Conservation (phyloP, 2,797 vertebrate species). For the Fringilla coelebs region DNA sequence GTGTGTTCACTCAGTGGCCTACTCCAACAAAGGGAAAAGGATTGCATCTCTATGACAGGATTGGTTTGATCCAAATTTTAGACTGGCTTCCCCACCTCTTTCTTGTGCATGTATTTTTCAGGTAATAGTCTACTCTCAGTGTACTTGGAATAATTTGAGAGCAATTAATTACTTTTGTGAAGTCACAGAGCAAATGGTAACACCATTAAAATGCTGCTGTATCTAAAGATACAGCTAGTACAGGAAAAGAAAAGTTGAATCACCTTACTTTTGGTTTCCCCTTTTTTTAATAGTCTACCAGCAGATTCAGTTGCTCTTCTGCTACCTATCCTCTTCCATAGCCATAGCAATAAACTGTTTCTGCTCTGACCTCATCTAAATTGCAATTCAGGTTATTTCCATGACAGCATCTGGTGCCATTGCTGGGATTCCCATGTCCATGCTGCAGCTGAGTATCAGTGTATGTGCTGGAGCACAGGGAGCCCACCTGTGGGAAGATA, state of each 20-base stretch:
- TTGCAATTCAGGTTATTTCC: neutral
- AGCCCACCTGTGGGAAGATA: neutral
- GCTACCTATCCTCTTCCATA: neutral
- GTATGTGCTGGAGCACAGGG: neutral
- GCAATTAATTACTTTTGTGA: neutral
- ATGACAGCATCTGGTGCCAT: neutral
- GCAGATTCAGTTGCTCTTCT: neutral
- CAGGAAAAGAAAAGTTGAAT: neutral
- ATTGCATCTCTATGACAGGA: neutral
- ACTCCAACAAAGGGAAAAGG: too few species aligned
- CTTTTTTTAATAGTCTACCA: neutral
- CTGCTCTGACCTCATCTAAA: neutral
- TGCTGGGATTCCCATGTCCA: rapidly evolving
- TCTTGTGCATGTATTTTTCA: neutral
- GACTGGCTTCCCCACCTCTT: neutral
- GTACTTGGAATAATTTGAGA: neutral
- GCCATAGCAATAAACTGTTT: neutral
- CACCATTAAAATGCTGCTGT: neutral
- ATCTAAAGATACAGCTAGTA: neutral
- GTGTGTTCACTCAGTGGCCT: neutral
- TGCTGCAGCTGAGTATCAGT: neutral
- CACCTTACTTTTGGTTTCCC: neutral
- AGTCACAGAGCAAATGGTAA: neutral
- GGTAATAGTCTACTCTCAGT: neutral
- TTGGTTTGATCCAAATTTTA: neutral